Percentiles rank a stretch among this genome's conserved stretches.
Conservation (phyloP, 2,113 vertebrate genomes). For the Chloroceryle aenea region DNA sequence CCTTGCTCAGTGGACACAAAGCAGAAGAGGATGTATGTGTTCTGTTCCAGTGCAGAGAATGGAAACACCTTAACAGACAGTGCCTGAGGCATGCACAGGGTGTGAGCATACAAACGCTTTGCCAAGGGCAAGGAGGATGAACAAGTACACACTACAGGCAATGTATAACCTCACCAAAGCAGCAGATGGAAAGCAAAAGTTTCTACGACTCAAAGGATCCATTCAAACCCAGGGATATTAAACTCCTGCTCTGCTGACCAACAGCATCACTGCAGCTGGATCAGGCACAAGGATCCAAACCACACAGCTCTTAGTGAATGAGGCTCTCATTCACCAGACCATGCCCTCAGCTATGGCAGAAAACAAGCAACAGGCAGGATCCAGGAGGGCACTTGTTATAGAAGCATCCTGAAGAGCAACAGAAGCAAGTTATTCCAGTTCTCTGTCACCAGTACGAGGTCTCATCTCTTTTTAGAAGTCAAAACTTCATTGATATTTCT, state of each 20-base stretch:
- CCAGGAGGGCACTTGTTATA: accelerated
- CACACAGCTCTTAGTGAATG: neutral
- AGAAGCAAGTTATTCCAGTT: neutral
- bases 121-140: conserved; percentile 32
- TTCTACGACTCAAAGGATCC: neutral
- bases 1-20: neutral
- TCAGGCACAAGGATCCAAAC: too few species aligned
- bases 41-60: neutral
- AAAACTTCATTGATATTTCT: neutral
- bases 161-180: neutral
- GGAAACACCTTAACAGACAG: neutral
- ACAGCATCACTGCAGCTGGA: neutral
- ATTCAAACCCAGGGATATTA: neutral
- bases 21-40: neutral
- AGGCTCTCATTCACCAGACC: neutral
- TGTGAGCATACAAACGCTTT: neutral
- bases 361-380: neutral
- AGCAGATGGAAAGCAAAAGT: neutral
- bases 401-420: neutral
- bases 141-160: neutral
- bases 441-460: neutral
- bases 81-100: neutral
- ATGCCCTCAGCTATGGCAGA: neutral
- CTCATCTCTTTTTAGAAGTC: neutral
- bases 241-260: neutral